Base-by-base conservation (phyloP, 1,140 invertebrate genomes). In the Heliconius melpomene region DNA sequence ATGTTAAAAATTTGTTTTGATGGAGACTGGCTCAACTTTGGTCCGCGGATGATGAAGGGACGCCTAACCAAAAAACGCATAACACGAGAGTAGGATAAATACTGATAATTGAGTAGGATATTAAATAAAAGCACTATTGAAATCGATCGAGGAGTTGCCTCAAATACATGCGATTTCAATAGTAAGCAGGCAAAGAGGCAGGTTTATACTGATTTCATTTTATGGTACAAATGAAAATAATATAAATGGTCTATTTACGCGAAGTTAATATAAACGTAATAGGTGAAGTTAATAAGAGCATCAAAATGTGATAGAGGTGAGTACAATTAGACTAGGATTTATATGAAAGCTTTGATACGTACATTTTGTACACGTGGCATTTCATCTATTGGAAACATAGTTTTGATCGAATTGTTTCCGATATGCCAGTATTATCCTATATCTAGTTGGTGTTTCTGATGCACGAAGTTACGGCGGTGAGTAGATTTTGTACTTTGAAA, bases 401-500 rank as follows among this genome's bases (percentile, higher is more conserved):
- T 1, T 36, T 36, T 0, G 11, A 29, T 16, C 60, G 23, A 66
- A 29, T 3, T 26, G 8, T 13, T 66, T 26, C 13, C 60, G 23
- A 66, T 66, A 66, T 66, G 23, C 23, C 26, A 66, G 60, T 66
- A 23, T 26, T 26, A 66, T 66, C 23, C 57, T 3, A n/a, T 52
- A 52, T 20, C 23, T 66, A 66, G 23, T 26, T 66, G 60, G 26
- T 66, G 60, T 26, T 54, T 60, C n/a, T 26, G 26, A 60, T 60
- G n/a, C 54, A 60, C 54, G 9, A 60, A 60, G 54, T 23, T 60
- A 60, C 8, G 54, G n/a, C 54, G 54, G 54, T 66, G 29, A 66
- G 13, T 26, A 66, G 60, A 66, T 66, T 66, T 66, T 66, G 60
- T 66, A 29, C 23, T 29, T 66, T 66, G 60, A 29, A 66, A 66